phyloP scores from a whole-genome alignment of 30 jellyfish, hydroid and myxozoan species.

The Rhopilema esculentum region DNA sequence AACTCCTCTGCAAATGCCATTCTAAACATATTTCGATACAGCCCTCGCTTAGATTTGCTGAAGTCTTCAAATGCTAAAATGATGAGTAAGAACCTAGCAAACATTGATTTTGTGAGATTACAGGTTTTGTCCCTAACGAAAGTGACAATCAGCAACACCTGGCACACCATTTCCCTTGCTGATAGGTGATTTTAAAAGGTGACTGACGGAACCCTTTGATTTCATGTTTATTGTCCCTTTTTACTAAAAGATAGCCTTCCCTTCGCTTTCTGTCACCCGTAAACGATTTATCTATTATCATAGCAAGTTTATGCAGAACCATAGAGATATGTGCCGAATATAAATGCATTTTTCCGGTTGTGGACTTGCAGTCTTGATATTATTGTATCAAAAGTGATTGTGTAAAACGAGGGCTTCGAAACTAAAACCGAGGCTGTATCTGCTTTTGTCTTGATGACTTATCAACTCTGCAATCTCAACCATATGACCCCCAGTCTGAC shows the following conservation, averaged over 20 bases:
- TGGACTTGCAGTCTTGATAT: too few species aligned
- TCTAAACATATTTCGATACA: too few species aligned
- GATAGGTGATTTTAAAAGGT: neutral
- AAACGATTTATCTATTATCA: neutral
- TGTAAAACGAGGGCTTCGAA: neutral
- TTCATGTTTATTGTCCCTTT: neutral
- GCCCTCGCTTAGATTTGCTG: too few species aligned
- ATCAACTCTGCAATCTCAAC: neutral
- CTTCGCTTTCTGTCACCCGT: neutral
- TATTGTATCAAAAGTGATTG: neutral
- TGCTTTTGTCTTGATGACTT: neutral
- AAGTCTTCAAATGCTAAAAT: too few species aligned
- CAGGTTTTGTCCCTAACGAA: neutral
- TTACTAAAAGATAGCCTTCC: neutral
- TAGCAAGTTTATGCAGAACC: neutral
- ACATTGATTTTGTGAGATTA: neutral
- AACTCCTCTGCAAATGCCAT: too few species aligned
- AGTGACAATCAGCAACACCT: neutral
- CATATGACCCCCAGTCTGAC: conserved; percentile 22
- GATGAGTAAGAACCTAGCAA: too few species aligned
- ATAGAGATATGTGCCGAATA: neutral
- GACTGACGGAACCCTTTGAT: neutral
- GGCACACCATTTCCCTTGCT: neutral
- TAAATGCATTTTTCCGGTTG: too few species aligned
- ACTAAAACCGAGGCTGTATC: neutral